Evolutionary conservation across 2,797 vertebrate species (phyloP), one percentile per base, ranked within the genome.

Genomic region (Enteromius treurensis): DNA sequence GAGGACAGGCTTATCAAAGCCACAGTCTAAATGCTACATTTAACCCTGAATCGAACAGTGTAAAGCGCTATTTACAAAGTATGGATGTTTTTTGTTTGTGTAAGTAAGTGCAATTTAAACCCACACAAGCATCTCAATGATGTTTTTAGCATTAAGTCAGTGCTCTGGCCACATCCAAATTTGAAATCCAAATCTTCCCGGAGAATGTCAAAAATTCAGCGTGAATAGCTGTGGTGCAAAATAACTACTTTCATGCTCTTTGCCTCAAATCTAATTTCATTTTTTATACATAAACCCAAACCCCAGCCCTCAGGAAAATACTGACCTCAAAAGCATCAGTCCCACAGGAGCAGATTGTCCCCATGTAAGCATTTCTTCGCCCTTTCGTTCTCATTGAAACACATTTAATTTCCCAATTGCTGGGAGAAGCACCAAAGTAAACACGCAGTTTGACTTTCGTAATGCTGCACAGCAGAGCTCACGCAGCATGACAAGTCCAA

Each of bases 371-470:
- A 32, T 69, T 69, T 42, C 62, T 64, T 81, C 37, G 15, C 49
- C 19, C 79, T 80, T 65, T 65, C 42, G 8, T 58, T 83, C 65
- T 47, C 29, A 67, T 76, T 82, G 37, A 64, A 70, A 81, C 67
- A 80, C 55, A n/a, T 70, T 37, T 29, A 2, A n/a, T 71, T 64
- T 81, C 42, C 62, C 60, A 79, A 74, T 45, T 75, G 64, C 55
- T 80, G 21, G 34, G 85, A 69, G 51, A 73, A 81, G 47, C 64
- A 73, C 60, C 80, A 82, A 74, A 90, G 90, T 85, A 91, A 91
- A 89, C 76, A 58, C 42, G 34, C 55, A 32, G 83, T 84, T 77
- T 83, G 65, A 77, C 73, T 77, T 83, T 69, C 3, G 71, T 45
- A 82, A 76, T 75, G 45, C 42, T 53, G 23, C 26, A 47, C 4